Conservation (phyloP, 2,113 vertebrate genomes). For the Oncorhynchus mykiss region DNA sequence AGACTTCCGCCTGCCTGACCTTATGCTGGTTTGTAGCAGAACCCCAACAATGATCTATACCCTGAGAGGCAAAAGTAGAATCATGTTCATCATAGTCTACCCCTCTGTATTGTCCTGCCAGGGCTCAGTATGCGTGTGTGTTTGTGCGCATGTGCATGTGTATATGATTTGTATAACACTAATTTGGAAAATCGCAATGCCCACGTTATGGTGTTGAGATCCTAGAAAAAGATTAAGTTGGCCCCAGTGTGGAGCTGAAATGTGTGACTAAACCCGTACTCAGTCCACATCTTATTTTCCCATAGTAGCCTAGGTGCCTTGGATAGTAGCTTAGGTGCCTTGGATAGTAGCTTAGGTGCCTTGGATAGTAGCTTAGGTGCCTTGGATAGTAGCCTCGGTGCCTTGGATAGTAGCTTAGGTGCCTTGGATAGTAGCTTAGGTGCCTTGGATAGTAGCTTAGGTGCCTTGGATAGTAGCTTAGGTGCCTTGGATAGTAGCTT, state of each 20-base stretch:
- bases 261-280: conserved; percentile 19
- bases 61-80: conserved; percentile 40
- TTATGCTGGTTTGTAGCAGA: conserved; percentile 49
- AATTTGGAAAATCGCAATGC: conserved; percentile 26
- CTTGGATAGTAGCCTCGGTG: too few species aligned
- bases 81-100: conserved; percentile 43
- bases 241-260: conserved; percentile 30
- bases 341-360: too few species aligned
- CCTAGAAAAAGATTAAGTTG: conserved; percentile 28
- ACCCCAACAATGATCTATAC: conserved; percentile 49
- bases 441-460: too few species aligned
- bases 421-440: too few species aligned
- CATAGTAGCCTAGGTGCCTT: background rate
- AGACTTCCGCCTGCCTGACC: conserved; percentile 32
- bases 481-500: too few species aligned
- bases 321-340: too few species aligned
- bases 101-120: conserved; percentile 23
- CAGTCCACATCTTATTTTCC: conserved; percentile 11
- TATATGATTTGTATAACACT: background rate
- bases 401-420: too few species aligned
- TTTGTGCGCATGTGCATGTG: background rate
- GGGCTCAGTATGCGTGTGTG: background rate
- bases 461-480: too few species aligned
- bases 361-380: too few species aligned
- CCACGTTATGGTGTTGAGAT: conserved; percentile 41